These are phyloP conservation scores for Pycnonotus jocosus DNA, from an alignment of 2,113 vertebrate species.

Conservation along the genomic window DNA sequence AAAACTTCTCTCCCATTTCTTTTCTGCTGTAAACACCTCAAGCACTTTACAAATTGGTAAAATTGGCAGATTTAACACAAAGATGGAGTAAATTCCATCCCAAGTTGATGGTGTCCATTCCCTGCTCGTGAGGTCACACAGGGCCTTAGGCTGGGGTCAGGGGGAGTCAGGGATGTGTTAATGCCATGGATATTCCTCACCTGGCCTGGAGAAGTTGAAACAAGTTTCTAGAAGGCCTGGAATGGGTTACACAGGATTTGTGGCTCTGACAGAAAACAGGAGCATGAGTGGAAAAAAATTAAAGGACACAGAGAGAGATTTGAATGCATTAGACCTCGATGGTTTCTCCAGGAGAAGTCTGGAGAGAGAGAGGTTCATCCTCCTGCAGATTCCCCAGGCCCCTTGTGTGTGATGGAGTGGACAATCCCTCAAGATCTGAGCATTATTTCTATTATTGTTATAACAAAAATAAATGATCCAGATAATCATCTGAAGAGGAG, in stretches of 20 bases:
- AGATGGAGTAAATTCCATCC: neutral
- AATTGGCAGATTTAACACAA: rapidly evolving
- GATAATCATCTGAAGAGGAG: neutral
- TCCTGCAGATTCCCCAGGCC: neutral
- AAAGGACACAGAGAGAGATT: neutral
- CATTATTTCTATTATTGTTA: neutral
- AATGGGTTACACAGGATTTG: neutral
- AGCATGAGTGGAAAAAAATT: neutral
- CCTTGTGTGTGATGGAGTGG: neutral
- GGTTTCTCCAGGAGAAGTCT: neutral
- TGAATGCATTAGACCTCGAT: neutral
- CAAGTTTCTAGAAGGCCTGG: neutral
- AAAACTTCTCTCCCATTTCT: neutral
- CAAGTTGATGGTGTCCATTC: rapidly evolving
- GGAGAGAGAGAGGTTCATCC: neutral
- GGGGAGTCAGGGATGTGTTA: neutral
- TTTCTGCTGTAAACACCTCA: neutral
- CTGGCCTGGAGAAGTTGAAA: neutral
- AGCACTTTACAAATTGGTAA: neutral
- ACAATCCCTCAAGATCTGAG: neutral
- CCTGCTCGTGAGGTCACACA: neutral
- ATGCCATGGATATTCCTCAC: neutral
- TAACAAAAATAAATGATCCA: neutral
- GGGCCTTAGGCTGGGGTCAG: neutral
- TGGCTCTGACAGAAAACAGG: neutral